Conservation (phyloP, 2,113 vertebrate species). For the Lethenteron camtschaticum region DNA sequence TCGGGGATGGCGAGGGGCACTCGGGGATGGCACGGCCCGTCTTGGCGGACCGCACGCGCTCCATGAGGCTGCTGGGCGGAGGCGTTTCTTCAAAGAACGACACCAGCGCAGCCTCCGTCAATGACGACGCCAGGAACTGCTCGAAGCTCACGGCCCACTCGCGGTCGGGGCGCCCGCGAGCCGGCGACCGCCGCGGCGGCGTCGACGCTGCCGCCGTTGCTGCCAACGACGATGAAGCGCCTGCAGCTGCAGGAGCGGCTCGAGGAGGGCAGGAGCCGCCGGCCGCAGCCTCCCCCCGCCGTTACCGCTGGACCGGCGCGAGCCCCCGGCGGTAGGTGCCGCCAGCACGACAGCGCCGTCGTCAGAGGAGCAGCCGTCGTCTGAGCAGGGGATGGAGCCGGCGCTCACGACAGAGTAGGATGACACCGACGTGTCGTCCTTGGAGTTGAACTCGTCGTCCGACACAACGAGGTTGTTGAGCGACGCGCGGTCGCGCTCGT, state of each 20-base stretch:
- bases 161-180: slow-evolving; percentile 38
- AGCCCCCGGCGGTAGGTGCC: background rate
- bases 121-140: slow-evolving; percentile 77
- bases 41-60: too few relatives aligned
- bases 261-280: background rate
- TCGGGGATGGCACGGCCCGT: too few relatives aligned
- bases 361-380: background rate
- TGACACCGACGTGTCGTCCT: slow-evolving; percentile 68
- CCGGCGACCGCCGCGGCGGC: slow-evolving; percentile 13
- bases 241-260: background rate
- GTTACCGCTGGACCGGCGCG: background rate
- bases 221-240: background rate
- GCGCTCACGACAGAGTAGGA: slow-evolving; percentile 75
- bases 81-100: slow-evolving; percentile 75
- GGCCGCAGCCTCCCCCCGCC: background rate
- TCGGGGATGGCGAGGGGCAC: too few relatives aligned
- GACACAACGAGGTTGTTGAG: background rate
- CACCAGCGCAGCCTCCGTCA: slow-evolving; percentile 67
- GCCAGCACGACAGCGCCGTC: background rate
- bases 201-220: background rate
- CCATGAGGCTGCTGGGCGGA: too few relatives aligned
- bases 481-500: background rate
- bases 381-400: slow-evolving; percentile 23
- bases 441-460: slow-evolving; percentile 38
- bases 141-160: slow-evolving; percentile 92